Evolutionary conservation across 2,888 invertebrate species (phyloP).

Genomic region (Cheilosia urbana): DNA sequence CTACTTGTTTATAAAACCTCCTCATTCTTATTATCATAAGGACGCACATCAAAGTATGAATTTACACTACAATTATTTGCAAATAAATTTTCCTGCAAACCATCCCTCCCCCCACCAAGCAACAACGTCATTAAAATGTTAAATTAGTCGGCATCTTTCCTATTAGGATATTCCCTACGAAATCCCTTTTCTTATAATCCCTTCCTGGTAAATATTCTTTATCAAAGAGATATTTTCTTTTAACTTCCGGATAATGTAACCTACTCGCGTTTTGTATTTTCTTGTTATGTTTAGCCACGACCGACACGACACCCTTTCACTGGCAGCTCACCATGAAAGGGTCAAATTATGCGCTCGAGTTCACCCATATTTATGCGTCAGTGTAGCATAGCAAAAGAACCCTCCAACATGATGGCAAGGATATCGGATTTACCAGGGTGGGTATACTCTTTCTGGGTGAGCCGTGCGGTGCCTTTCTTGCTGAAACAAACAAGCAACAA

Average conservation of each 20-base stretch:
- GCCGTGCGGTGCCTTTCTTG: background rate
- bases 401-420: background rate
- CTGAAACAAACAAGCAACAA: slow-evolving; percentile 12
- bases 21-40: no score
- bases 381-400: slow-evolving; percentile 9
- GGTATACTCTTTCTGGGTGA: background rate
- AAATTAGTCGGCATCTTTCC: slow-evolving; percentile 21
- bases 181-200: slow-evolving; percentile 1
- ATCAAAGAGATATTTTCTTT: slow-evolving; percentile 52
- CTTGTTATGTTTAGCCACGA: slow-evolving; percentile 1
- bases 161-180: slow-evolving; percentile 20
- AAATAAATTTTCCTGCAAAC: background rate
- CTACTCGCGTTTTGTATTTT: slow-evolving; percentile 25
- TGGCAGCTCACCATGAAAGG: slow-evolving; percentile 27
- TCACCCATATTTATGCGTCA: slow-evolving; percentile 48
- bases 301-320: slow-evolving; percentile 9
- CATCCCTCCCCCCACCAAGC: background rate
- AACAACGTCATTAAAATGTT: slow-evolving; percentile 44
- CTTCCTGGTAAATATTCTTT: slow-evolving; percentile 11
- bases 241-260: slow-evolving; percentile 22
- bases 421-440: slow-evolving; percentile 36
- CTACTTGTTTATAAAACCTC: no score
- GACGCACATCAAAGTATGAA: slow-evolving; percentile 21
- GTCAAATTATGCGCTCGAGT: slow-evolving; percentile 51
- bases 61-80: background rate